Evolutionary conservation across 1,140 invertebrate genomes (phyloP), one percentile per base, ranked within the genome.

Genomic region (Drosophila mauritiana): DNA sequence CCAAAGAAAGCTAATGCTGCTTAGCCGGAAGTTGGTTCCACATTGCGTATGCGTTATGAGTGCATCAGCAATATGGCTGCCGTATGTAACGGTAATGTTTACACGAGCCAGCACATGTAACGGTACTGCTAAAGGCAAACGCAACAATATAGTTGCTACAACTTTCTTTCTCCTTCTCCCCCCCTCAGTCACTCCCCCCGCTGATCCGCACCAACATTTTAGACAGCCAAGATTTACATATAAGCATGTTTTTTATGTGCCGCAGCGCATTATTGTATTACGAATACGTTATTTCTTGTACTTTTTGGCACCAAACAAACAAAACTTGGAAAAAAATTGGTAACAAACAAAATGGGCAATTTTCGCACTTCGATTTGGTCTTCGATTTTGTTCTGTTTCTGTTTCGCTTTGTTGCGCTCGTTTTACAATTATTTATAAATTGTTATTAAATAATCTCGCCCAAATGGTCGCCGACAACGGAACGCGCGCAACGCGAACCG

Each of bases 401-500:
- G 52, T 55, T 25, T 53, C 40, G 45, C 61, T 53, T 13, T 11
- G n/a, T 27, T 43, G 49, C 39, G 17, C 27, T 46, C 43, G 5
- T 42, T 63, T 72, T 69, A 70, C 51, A 56, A 80, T 63, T 72
- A 68, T 65, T 73, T 79, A 51, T 74, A 46, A 70, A 54, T 62
- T 63, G 27, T 73, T 46, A 55, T 72, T 70, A 72, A 57, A 70
- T 79, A 62, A 58, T 76, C 46, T 78, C 63, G 54, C 53, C 69
- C 49, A 78, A 68, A 67, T 74, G 57, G 42, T 78, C 77, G 83
- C 83, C 75, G 75, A 75, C 57, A 68, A 70, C 77, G 62, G 53
- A 64, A 62, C 83, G 83, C 83, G 79, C 84, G 67, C 76, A 74
- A 76, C 84, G 80, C 65, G 78, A 78, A 63, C 52, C 90, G 65